phyloP scores from a whole-genome alignment of 1,140 invertebrate genomes.

The Reticulitermes speratus region DNA sequence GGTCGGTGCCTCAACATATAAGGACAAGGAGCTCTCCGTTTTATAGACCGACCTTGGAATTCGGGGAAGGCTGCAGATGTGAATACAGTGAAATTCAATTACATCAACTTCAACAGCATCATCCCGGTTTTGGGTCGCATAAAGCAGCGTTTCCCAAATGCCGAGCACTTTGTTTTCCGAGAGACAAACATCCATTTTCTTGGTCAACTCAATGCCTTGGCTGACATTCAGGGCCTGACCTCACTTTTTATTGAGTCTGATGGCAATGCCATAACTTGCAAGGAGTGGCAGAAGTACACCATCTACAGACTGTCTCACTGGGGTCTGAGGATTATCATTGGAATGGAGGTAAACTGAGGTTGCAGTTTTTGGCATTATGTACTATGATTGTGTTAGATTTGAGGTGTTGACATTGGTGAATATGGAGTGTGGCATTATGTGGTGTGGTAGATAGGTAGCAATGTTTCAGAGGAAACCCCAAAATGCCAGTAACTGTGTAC shows the following conservation, averaged over 20 bases:
- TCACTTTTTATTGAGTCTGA: conserved; percentile 75
- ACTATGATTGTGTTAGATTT: background rate
- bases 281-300: conserved; percentile 81
- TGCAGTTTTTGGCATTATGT: background rate
- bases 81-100: conserved; percentile 82
- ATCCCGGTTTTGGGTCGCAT: conserved; percentile 75
- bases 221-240: conserved; percentile 78
- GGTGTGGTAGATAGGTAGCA: too few relatives aligned
- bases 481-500: too few relatives aligned
- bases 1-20: conserved; percentile 83
- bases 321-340: conserved; percentile 77
- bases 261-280: conserved; percentile 78
- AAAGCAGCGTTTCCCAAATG: conserved; percentile 81
- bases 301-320: conserved; percentile 86
- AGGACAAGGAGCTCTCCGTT: conserved; percentile 80
- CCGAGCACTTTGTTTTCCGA: conserved; percentile 77
- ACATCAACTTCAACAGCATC: conserved; percentile 85
- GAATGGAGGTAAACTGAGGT: conserved; percentile 57
- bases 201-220: conserved; percentile 85
- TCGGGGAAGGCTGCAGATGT: conserved; percentile 69
- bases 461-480: too few relatives aligned
- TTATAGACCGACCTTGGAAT: conserved; percentile 83
- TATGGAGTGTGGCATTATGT: too few relatives aligned
- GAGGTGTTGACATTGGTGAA: too few relatives aligned
- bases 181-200: conserved; percentile 85